Conservation (phyloP, 1,140 invertebrate species). For the Heliothis subflexa region DNA sequence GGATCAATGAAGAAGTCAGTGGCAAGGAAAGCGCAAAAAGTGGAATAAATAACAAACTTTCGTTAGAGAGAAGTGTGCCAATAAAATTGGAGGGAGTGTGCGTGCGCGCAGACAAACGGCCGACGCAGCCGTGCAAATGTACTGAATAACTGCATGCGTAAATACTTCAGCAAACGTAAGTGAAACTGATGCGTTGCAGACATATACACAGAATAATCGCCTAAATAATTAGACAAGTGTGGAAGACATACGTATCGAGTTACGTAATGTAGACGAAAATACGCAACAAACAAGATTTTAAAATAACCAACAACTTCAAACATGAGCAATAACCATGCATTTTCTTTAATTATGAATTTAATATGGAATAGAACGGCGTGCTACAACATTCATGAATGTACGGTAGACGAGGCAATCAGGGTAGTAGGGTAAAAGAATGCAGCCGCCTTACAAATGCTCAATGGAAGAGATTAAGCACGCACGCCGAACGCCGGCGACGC, state of each 20-base stretch:
- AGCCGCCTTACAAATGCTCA: conserved; percentile 59
- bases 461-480: conserved; percentile 75
- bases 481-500: conserved; percentile 49
- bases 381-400: conserved; percentile 29
- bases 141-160: conserved; percentile 66
- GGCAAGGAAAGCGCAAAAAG: conserved; percentile 69
- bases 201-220: conserved; percentile 28
- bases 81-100: conserved; percentile 63
- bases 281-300: not conserved
- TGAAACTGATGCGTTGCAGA: conserved; percentile 61
- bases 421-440: conserved; percentile 54
- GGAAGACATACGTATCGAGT: not conserved
- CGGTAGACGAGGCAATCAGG: conserved; percentile 46
- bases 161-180: conserved; percentile 56
- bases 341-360: not conserved
- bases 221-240: conserved; percentile 14
- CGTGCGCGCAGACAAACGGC: conserved; percentile 52
- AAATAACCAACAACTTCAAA: not conserved
- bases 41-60: conserved; percentile 73
- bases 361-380: conserved; percentile 1
- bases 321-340: not conserved
- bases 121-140: conserved; percentile 47
- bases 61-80: conserved; percentile 71
- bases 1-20: conserved; percentile 60
- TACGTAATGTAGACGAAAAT: not conserved